A percentile compares a stretch with the other conserved stretches of the same genome.
Conservation (phyloP, 2,888 invertebrate genomes). For the Lumbricus terrestris region DNA sequence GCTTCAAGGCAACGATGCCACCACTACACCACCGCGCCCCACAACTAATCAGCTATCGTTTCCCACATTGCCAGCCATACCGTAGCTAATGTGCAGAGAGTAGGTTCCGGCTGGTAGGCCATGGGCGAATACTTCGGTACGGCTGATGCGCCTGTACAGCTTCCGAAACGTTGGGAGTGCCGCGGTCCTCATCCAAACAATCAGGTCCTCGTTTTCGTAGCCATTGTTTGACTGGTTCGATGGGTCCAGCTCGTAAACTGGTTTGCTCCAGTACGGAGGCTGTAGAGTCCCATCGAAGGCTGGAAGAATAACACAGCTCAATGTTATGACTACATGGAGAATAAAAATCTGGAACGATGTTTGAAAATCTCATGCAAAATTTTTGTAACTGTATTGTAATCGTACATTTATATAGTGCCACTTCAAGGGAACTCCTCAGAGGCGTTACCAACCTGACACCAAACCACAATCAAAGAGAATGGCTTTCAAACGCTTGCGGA, state of each 20-base stretch:
- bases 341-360: too few relatives aligned
- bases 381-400: too few relatives aligned
- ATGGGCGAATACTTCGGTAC: slow-evolving; percentile 67
- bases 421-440: too few relatives aligned
- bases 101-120: slow-evolving; percentile 72
- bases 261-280: slow-evolving; percentile 81
- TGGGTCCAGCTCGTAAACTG: slow-evolving; percentile 76
- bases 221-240: slow-evolving; percentile 75
- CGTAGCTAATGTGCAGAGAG: slow-evolving; percentile 62
- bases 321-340: too few relatives aligned
- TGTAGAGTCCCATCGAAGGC: slow-evolving; percentile 61
- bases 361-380: too few relatives aligned
- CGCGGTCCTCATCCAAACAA: slow-evolving; percentile 99
- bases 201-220: slow-evolving; percentile 95
- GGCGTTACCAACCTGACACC: too few relatives aligned
- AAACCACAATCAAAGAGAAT: too few relatives aligned
- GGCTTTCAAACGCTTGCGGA: too few relatives aligned
- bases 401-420: too few relatives aligned
- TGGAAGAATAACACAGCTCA: slow-evolving; percentile 19
- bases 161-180: slow-evolving; percentile 84
- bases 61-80: slow-evolving; percentile 28
- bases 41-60: neutral
- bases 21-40: too few relatives aligned
- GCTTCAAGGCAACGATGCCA: too few relatives aligned
- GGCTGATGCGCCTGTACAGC: slow-evolving; percentile 79